Base-by-base conservation (phyloP, 2,113 vertebrate genomes). In the Ondatra zibethicus region DNA sequence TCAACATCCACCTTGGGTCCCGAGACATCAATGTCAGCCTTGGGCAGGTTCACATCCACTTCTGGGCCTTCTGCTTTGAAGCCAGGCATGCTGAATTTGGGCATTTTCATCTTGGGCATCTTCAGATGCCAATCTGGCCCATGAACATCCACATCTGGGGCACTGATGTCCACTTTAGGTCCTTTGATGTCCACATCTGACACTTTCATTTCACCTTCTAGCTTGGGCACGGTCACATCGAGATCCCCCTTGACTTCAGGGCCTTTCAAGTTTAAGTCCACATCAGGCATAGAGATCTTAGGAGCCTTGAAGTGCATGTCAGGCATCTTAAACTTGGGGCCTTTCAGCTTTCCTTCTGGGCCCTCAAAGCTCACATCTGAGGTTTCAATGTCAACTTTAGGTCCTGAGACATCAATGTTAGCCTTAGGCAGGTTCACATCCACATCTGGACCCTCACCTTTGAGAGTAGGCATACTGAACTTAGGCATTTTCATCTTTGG, bases 401-500 rank as follows among this genome's bases (percentile, higher is more conserved):
- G 98, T 0, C 17, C 98, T 0, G 98, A 97, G 6, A 98, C 0
- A 0, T 89, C 80, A 12, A 98, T 0, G 0, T 98, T 84, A 0
- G 81, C 96, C 10, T 98, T 98, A 0, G 98, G 93, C 0, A 96
- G 47, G 12, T 52, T 93, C 8, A 98, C 47, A 0, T 98, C 98
- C 14, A 98, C 31, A 0, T 98, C 98, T 0, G 97, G 73, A 25
- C 98, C 92, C 27, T 98, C 93, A 0, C 16, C 94, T 92, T 97
- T 97, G 75, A 98, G n/a, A 4, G 77, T 2, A 0, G 97, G 95
- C 92, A 97, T 86, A 6, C 82, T 89, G 73, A 98, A 97, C 89
- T 98, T 97, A 36, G 98, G 98, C 96, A 97, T 98, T 39, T 98
- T 98, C 92, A 98, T 93, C 75, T 98, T 98, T 0, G 98, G 98